Percentiles rank a stretch among this genome's conserved stretches.
phyloP scores from a whole-genome alignment of 2,113 vertebrate species.

The Proterorhinus semilunaris region DNA sequence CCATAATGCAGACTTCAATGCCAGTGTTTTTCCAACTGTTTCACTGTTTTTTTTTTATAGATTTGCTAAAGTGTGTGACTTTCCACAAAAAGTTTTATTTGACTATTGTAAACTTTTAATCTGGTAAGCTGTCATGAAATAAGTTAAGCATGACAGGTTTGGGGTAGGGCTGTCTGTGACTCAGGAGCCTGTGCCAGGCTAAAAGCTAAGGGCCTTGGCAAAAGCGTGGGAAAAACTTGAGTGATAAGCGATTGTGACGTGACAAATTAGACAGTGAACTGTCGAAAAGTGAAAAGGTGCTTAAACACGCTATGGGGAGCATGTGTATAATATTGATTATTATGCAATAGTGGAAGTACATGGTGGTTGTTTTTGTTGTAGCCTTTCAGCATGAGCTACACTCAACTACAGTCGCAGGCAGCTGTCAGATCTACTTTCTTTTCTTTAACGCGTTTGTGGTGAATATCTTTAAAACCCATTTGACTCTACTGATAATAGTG shows the following conservation, averaged over 20 bases:
- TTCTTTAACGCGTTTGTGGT: background rate
- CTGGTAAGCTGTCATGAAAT: background rate
- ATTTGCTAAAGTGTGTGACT: background rate
- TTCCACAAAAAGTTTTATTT: too few species aligned
- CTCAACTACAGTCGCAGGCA: constrained; percentile 24
- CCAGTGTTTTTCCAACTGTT: background rate
- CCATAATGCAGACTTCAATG: background rate
- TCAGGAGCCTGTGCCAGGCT: constrained; percentile 22
- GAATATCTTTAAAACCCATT: background rate
- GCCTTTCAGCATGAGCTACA: constrained; percentile 27
- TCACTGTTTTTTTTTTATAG: background rate
- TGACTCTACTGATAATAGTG: background rate
- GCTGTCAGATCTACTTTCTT: constrained; percentile 49
- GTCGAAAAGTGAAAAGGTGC: background rate
- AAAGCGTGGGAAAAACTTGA: background rate
- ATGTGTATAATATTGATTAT: background rate
- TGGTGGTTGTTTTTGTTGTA: constrained; percentile 29
- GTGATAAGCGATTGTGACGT: background rate
- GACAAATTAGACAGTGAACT: background rate
- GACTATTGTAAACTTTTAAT: background rate
- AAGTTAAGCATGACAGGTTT: constrained; percentile 9
- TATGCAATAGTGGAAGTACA: background rate
- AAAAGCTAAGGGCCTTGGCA: constrained; percentile 30
- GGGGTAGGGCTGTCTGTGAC: constrained; percentile 14
- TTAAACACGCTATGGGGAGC: background rate